Base-by-base conservation (phyloP, 2,113 vertebrate genomes). In the Notothenia coriiceps region DNA sequence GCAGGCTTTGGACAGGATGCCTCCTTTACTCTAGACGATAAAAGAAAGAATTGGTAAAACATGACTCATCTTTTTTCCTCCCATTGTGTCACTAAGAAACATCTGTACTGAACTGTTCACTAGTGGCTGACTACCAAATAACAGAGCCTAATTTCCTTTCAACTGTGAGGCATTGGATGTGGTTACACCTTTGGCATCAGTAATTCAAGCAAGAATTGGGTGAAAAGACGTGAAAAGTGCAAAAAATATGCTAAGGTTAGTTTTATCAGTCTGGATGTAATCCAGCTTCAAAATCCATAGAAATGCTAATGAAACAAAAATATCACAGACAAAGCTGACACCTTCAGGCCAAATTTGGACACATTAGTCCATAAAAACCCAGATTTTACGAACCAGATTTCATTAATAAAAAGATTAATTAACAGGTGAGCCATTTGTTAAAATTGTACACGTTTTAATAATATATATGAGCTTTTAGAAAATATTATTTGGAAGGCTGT, bases 1-100 rank as follows among this genome's bases (percentile, higher is more conserved):
- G 0, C 97, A 98, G 2, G 97, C 97, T 88, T 98, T 98, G 25
- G 96, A 98, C 73, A 98, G 92, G 93, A 98, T 97, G 40, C 96
- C 97, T 7, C 97, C 97, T 95, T 98, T 98, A 81, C 97, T 98
- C 96, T 98, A 40, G 35, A 40, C 7, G 35, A 40, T 29, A 29
- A 7, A 40, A 6, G 35, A 40, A 1, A 40, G 35, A 29, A 44
- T 5, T 6, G 0, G 18, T 35, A 22, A 2, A 44, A 40, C 5
- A 15, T 17, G 22, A 67, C 40, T 43, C 56, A 44, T n/a, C 51
- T 43, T 2, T 43, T 9, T 47, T 43, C 35, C 4, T 29, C 9
- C 57, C 25, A 25, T 7, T 52, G n/a, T 17, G n/a, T 68, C 4
- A 44, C 54, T 57, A 4, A 1, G 9, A 70, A 2, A 25, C 1